Evolutionary conservation across 2,888 invertebrate genomes (phyloP), one percentile per base, ranked within the genome.

Genomic region (Amiota communis): DNA sequence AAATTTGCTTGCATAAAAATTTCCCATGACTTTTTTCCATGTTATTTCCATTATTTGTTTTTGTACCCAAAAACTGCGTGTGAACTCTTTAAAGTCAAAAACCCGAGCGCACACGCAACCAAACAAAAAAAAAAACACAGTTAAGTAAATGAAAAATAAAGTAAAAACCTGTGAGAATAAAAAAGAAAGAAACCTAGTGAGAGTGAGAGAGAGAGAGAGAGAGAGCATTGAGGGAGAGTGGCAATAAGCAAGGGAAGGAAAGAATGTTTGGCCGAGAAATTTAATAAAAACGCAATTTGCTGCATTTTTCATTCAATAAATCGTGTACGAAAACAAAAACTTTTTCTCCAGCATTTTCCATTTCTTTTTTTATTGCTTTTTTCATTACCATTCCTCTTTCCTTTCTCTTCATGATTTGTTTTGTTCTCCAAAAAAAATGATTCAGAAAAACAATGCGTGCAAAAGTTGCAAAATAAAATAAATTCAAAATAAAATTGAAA

Each of bases 251-350:
- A 15, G 8, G 59, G 63, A 63, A 17, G 46, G 63, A 59, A 63
- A 46, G n/a, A 63, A 23, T 11, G 17, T 8, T 63, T 59, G 59
- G 36, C n/a, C 63, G 63, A 67, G 49, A 67, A 49, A 67, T 67
- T 67, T 67, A 67, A 67, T 67, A 67, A 67, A 67, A 67, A 49
- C 49, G 49, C 65, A 67, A 72, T 70, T 71, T 68, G 65, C 65
- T 48, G 53, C 48, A 49, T n/a, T 48, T 72, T 56, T 59, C 57
- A 71, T 49, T 9, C 65, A 51, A 67, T 67, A 67, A 67, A 67
- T 67, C 51, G 49, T 17, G 59, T 6, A 20, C n/a, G 59, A 59
- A 6, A 59, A 59, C 20, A 47, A 20, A 49, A 67, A 49, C 17
- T 67, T 67, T 67, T 67, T 49, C n/a, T 36, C 36, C 17, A 11